phyloP scores from a whole-genome alignment of 37 sponge, comb jelly and placozoan species.

The Axinella damicornis region DNA sequence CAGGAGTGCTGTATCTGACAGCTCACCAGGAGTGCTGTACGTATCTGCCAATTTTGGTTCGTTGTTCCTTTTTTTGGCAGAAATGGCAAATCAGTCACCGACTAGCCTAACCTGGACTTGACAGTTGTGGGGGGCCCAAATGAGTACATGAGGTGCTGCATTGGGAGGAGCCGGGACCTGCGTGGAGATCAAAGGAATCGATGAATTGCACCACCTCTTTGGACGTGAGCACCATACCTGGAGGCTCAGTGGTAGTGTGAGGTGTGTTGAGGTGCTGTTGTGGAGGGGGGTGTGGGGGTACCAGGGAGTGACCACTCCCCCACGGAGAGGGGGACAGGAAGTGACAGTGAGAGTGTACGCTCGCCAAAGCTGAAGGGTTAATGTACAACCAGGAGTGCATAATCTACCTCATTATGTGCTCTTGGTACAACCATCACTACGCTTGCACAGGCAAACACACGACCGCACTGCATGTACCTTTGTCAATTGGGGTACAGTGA shows the following conservation, averaged over 20 bases:
- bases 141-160: not conserved
- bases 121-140: conserved; percentile 33
- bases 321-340: conserved; percentile 31
- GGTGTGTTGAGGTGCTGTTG: not conserved
- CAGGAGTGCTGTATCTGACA: too few relatives aligned
- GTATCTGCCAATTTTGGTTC: too few relatives aligned
- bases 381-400: not conserved
- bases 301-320: conserved; percentile 44
- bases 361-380: conserved; percentile 22
- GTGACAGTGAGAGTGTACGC: not conserved
- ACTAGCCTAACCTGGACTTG: not conserved
- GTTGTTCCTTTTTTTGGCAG: too few relatives aligned
- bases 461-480: conserved; percentile 6
- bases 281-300: conserved; percentile 40
- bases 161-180: conserved; percentile 11
- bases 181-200: not conserved
- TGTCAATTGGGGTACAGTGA: conserved; percentile 33
- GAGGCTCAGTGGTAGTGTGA: conserved; percentile 9
- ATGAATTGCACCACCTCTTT: not conserved
- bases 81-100: too few relatives aligned
- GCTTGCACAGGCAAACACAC: too few relatives aligned
- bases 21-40: too few relatives aligned
- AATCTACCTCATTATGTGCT: too few relatives aligned
- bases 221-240: not conserved
- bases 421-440: too few relatives aligned